Evolutionary conservation across 2,888 invertebrate species (phyloP).

Genomic region (Cheilosia impressa): DNA sequence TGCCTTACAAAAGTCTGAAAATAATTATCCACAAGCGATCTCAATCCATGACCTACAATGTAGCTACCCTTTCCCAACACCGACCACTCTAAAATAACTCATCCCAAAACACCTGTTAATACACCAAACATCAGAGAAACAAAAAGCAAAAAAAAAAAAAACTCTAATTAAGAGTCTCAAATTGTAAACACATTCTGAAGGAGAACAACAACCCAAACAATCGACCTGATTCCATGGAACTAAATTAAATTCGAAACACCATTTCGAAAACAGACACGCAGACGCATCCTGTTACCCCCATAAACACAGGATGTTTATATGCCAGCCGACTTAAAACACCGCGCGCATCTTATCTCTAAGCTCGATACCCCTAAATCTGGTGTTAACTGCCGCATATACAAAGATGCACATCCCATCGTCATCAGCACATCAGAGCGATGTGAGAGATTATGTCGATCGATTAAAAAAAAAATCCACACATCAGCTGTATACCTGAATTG

Average conservation of each 20-base stretch:
- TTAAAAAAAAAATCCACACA: slow-evolving; percentile 16
- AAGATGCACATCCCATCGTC: slow-evolving; percentile 26
- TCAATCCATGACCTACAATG: slow-evolving; percentile 41
- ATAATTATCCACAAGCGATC: slow-evolving; percentile 14
- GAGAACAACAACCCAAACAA: slow-evolving; percentile 31
- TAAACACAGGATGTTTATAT: slow-evolving; percentile 74
- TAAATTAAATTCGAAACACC: slow-evolving; percentile 49
- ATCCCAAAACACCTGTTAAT: slow-evolving; percentile 50
- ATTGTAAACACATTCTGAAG: slow-evolving; percentile 50
- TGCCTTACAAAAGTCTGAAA: slow-evolving; percentile 8
- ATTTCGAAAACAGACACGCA: slow-evolving; percentile 41
- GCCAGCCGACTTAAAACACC: slow-evolving; percentile 33
- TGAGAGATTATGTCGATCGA: slow-evolving; percentile 20
- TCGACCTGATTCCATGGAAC: slow-evolving; percentile 51
- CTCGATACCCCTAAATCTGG: slow-evolving; percentile 41
- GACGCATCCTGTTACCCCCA: slow-evolving; percentile 59
- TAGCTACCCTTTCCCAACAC: slow-evolving; percentile 32
- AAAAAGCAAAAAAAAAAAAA: not conserved
- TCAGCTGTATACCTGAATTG: slow-evolving; percentile 21
- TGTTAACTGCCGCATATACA: slow-evolving; percentile 45
- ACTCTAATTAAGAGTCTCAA: slow-evolving; percentile 16
- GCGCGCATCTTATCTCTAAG: not conserved
- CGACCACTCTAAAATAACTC: slow-evolving; percentile 21
- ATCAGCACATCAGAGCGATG: slow-evolving; percentile 33
- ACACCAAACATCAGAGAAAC: slow-evolving; percentile 16